Evolutionary conservation across 2,797 vertebrate species (phyloP), one percentile per base, ranked within the genome.

Genomic region (Periparus ater): DNA sequence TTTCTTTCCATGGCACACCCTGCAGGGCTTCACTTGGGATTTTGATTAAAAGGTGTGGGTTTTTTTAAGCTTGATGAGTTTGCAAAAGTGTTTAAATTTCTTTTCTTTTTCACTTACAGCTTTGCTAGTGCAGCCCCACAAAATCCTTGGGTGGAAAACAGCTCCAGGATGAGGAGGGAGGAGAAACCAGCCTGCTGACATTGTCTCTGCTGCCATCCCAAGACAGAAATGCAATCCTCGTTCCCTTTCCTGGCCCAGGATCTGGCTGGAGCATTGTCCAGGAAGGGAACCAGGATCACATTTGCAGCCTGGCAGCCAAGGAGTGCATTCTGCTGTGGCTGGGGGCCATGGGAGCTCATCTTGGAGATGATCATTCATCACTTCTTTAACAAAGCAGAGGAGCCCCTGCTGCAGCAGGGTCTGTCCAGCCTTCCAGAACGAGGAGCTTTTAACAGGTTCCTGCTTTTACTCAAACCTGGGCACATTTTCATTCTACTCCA

Each of bases 401-500:
- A 51, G 12, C 32, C 22, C 8, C 4, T 3, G 1, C 27, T 1
- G 0, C 0, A 0, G 6, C 54, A n/a, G 45, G 4, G 8, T 45
- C 32, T n/a, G 54, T 20, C 53, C 21, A 17, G n/a, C 15, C 42
- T 73, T 62, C 62, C 60, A 70, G 51, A 54, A 1, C 2, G 4
- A 70, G 44, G 7, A 81, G 25, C 17, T 53, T 27, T 54, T 30
- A 27, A 51, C 5, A 19, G 4, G 12, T 2, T 1, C 20, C 18
- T 65, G 27, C 40, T 71, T 74, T 58, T 50, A 40, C 21, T 83
- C 66, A 85, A 75, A 76, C 51, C 68, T 58, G n/a, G 18, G 38
- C 32, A 51, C 36, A 22, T 65, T 85, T 75, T 44, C 77, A 60
- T 91, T 79, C 67, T 48, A 45, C 13, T 9, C 30, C 10, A 1